These are phyloP conservation scores for Oreotrochilus melanogaster DNA, from an alignment of 2,113 vertebrate genomes.

Conservation along the genomic window DNA sequence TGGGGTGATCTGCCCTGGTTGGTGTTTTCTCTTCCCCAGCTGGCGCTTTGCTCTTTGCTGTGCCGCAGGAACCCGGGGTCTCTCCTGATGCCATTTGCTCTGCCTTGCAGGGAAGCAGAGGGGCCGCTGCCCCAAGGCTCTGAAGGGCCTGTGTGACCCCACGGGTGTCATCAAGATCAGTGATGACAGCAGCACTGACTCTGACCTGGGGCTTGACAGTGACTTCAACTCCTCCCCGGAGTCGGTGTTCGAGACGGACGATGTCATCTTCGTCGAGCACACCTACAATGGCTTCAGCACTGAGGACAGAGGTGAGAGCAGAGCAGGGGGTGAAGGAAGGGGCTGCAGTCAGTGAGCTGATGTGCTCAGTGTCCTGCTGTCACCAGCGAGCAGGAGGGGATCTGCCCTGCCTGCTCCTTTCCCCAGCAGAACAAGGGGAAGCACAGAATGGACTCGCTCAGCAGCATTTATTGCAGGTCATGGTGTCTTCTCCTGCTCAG, in stretches of 20 bases:
- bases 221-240: constrained; percentile 96
- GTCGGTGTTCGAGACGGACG: constrained; percentile 89
- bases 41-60: not conserved
- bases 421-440: not conserved
- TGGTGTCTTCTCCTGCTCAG: not conserved
- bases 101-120: constrained; percentile 81
- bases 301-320: constrained; percentile 68
- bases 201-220: constrained; percentile 89
- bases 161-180: constrained; percentile 88
- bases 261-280: constrained; percentile 89
- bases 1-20: not conserved
- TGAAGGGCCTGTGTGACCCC: constrained; percentile 76
- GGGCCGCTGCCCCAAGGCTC: constrained; percentile 82
- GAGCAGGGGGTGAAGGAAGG: too few relatives aligned
- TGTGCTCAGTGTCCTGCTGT: not conserved
- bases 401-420: not conserved
- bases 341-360: not conserved
- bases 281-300: constrained; percentile 45
- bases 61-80: fast-evolving
- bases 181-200: constrained; percentile 93
- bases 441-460: not conserved
- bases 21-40: not conserved
- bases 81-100: fast-evolving
- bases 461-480: not conserved
- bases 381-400: not conserved